Evolutionary conservation across 2,113 vertebrate species (phyloP).

Genomic region (Myiozetetes cayanensis): DNA sequence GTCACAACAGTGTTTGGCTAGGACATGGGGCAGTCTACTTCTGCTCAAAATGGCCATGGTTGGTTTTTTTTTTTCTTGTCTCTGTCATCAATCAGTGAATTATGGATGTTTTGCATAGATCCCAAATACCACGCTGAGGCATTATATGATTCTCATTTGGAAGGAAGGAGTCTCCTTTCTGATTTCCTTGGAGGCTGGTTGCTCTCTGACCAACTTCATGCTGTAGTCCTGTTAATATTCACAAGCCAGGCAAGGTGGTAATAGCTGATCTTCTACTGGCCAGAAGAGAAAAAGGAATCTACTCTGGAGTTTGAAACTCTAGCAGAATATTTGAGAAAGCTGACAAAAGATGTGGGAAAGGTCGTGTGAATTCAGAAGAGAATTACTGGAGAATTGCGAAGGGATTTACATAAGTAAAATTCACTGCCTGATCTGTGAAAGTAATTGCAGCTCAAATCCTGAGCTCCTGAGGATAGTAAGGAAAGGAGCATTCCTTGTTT

Average conservation of each 20-base stretch:
- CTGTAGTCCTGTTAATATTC: background rate
- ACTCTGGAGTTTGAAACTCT: background rate
- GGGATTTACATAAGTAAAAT: slow-evolving; percentile 40
- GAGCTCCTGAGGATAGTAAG: background rate
- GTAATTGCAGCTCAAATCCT: slow-evolving; percentile 26
- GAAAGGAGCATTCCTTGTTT: slow-evolving; percentile 21
- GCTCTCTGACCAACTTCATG: background rate
- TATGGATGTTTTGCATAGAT: background rate
- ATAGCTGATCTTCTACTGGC: background rate
- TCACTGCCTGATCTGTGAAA: background rate
- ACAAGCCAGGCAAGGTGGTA: background rate
- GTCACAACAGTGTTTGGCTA: background rate
- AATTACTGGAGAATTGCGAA: slow-evolving; percentile 6
- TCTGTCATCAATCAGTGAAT: background rate
- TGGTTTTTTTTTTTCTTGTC: background rate
- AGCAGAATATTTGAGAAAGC: background rate
- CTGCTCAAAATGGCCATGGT: background rate
- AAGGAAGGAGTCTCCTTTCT: background rate
- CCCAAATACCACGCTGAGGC: background rate
- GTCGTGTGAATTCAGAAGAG: slow-evolving; percentile 3
- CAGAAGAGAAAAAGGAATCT: background rate
- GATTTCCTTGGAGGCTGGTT: background rate
- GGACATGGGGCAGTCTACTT: background rate
- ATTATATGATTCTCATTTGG: background rate
- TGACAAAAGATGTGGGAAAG: background rate